A percentile compares a stretch with the other conserved stretches of the same genome.
Conservation (phyloP, 2,797 vertebrate genomes). For the Manis crassicaudata region DNA sequence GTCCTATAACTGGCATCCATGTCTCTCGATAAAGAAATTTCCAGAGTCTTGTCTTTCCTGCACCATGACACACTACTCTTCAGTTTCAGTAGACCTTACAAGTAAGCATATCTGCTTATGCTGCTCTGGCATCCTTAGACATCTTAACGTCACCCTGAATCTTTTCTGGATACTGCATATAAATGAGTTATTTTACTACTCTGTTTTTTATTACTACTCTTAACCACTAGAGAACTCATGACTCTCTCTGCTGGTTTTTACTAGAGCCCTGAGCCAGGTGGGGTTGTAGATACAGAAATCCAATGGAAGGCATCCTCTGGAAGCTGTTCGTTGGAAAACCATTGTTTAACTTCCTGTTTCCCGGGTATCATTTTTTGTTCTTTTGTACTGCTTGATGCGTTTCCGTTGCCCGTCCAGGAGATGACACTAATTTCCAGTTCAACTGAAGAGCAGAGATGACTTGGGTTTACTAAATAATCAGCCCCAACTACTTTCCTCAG, state of each 20-base stretch:
- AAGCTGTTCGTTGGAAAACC: background rate
- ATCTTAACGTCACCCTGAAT: background rate
- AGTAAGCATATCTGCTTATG: background rate
- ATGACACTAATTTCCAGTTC: background rate
- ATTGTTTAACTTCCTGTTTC: background rate
- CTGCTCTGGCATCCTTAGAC: background rate
- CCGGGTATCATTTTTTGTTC: background rate
- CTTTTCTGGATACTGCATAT: background rate
- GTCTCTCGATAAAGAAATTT: background rate
- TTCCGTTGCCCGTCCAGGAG: background rate
- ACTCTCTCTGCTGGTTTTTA: background rate
- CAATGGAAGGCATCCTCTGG: background rate
- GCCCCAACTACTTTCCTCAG: rapidly evolving
- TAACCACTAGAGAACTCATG: background rate
- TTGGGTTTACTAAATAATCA: background rate
- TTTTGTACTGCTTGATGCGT: background rate
- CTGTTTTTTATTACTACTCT: background rate
- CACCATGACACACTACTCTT: background rate
- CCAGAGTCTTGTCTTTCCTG: background rate
- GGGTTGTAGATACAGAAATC: background rate
- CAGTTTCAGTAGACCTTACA: background rate
- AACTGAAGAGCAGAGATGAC: background rate
- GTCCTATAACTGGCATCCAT: rapidly evolving
- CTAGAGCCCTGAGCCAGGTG: background rate
- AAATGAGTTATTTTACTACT: background rate